Evolutionary conservation across 2,797 vertebrate species (phyloP).

Genomic region (Podarcis siculus): DNA sequence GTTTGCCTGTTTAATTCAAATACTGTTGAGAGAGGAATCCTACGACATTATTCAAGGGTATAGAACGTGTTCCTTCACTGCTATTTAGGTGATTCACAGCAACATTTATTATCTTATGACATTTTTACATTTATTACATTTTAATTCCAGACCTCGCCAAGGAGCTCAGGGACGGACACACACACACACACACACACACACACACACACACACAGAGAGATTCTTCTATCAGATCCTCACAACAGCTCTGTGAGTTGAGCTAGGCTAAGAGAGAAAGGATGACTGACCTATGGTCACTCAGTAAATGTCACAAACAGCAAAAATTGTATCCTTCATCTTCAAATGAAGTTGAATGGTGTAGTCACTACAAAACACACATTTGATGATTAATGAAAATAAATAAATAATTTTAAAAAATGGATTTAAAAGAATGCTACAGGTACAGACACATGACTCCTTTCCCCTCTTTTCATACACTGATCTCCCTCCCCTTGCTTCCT

Average conservation of each 20-base stretch:
- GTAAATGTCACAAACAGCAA: background rate
- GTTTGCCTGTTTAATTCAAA: conserved; percentile 45
- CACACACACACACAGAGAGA: too few relatives aligned
- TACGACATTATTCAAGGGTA: conserved; percentile 14
- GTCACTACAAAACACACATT: background rate
- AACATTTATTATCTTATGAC: background rate
- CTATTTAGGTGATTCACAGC: conserved; percentile 34
- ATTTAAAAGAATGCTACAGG: background rate
- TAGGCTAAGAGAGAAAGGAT: background rate
- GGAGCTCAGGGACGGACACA: background rate
- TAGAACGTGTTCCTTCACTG: conserved; percentile 35
- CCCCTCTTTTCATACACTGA: background rate
- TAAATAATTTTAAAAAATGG: too few relatives aligned
- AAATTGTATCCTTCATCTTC: background rate
- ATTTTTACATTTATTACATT: background rate
- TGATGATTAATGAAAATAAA: background rate
- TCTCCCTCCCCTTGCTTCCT: background rate
- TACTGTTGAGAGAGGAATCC: conserved; percentile 23
- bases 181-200: too few relatives aligned
- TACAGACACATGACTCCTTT: background rate
- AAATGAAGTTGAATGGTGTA: background rate
- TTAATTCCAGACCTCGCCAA: background rate
- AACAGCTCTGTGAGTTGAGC: background rate
- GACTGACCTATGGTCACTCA: background rate
- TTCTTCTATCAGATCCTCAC: background rate